Conservation (phyloP, 2,797 vertebrate species). For the Gymnoscopelus braueri region DNA sequence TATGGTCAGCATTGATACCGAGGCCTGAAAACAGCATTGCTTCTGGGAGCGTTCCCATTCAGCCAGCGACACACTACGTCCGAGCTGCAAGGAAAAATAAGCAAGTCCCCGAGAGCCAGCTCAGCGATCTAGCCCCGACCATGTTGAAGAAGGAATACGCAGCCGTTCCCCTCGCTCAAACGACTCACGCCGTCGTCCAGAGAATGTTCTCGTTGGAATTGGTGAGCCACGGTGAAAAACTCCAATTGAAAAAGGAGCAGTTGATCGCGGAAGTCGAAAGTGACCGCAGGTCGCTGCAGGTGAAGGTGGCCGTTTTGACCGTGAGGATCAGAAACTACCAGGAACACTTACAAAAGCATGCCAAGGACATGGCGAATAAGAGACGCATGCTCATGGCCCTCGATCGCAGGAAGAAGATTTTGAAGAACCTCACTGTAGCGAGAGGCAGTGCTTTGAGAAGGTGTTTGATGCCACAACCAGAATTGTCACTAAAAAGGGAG, state of each 20-base stretch:
- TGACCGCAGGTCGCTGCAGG: constrained; percentile 87
- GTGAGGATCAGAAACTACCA: constrained; percentile 87
- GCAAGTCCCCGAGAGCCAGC: constrained; percentile 79
- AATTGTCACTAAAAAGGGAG: no score
- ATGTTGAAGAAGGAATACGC: constrained; percentile 86
- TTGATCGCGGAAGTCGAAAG: constrained; percentile 87
- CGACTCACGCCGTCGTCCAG: constrained; percentile 89
- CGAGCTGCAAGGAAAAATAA: constrained; percentile 65
- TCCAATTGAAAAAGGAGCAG: constrained; percentile 88
- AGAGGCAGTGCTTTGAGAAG: no score
- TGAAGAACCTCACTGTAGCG: constrained; percentile 86
- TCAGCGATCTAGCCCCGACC: constrained; percentile 85
- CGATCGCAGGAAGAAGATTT: constrained; percentile 86
- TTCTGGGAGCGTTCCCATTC: constrained; percentile 62
- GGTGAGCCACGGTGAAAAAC: constrained; percentile 88
- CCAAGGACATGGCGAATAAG: constrained; percentile 92
- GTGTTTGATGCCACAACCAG: no score
- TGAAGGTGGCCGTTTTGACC: constrained; percentile 89
- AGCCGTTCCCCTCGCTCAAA: constrained; percentile 82
- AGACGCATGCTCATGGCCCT: constrained; percentile 88
- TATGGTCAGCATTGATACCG: constrained; percentile 14
- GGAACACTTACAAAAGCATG: constrained; percentile 90
- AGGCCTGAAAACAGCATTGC: constrained; percentile 29
- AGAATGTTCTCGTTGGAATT: constrained; percentile 91
- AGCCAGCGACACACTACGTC: constrained; percentile 81